Evolutionary conservation across 2,113 vertebrate species (phyloP), one percentile per base, ranked within the genome.

Genomic region (Saimiri boliviensis): DNA sequence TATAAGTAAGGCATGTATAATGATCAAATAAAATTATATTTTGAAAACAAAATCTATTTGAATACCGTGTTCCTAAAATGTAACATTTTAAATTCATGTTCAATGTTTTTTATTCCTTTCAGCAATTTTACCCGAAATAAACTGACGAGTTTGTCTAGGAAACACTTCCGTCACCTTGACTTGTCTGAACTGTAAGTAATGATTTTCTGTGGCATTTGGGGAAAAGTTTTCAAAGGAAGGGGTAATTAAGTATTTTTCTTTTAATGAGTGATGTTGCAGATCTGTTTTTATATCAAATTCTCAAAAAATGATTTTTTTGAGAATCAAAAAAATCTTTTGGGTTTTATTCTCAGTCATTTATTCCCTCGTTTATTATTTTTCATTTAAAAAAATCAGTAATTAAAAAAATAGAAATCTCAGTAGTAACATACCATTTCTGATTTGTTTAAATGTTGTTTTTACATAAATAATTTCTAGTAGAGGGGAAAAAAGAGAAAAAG

Each of bases 61-160:
- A 89, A 5, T 95, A 85, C 86, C 96, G 96, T 95, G 21, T 42
- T 60, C 88, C 14, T 95, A 81, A 97, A 89, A 84, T 97, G 85
- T 45, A 93, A 3, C 16, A 79, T 84, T 98, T 91, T 45, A 66
- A 97, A 97, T 93, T 95, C 27, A 93, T 60, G 73, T 52, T 97
- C 96, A 83, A 63, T 96, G n/a, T 93, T 84, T 98, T 98, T 98
- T 12, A 98, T 98, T 98, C 92, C 70, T 99, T 98, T 8, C 98
- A 99, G 99, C 98, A 99, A 99, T 98, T 99, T 99, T 88, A 99
- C 99, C 97, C 99, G 99, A 98, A 99, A 99, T 98, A 99, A 99
- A 97, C 98, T 99, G 98, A 99, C 99, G 4, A 99, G 99, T 84
- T 99, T 99, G 96, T 99, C 99, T 97, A 99, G 99, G 99, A 99